Base-by-base conservation (phyloP, 2,888 invertebrate genomes). In the Mesorhabditis belari region DNA sequence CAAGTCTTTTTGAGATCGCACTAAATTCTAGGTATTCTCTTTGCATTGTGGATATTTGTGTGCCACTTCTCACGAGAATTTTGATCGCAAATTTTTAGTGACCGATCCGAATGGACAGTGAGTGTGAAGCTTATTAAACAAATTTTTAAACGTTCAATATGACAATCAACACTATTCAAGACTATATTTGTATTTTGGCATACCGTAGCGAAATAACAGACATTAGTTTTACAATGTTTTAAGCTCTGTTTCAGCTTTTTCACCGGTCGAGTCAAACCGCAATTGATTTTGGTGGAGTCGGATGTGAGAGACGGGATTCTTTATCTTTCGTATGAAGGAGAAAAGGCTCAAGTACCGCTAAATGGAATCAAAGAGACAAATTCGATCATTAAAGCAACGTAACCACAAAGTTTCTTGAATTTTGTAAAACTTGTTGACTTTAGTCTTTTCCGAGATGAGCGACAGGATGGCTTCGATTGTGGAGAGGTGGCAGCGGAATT, bases 391-490 rank as follows among this genome's bases (percentile, higher is more conserved):
- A n/a, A 64, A 24, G 66, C 70, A 12, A 54, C 61, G 66, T 69
- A 9, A 65, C 61, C 62, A 26, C n/a, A 35, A 35, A 35, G n/a
- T 21, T 28, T 53, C 26, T 25, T 49, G 17, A 27, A 51, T 54
- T 17, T 49, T 57, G 28, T 35, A 35, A 35, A 35, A 35, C 12
- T 17, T 9, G 1, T 35, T n/a, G 44, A 17, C n/a, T 35, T n/a
- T n/a, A 67, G 70, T 49, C 28, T 70, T 5, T 70, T 70, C 63
- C 63, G 66, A 5, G 61, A 65, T 9, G 29, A 60, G 12, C 52
- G 63, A 58, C 66, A 66, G 55, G 70, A 70, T 52, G 70, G 70
- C 5, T 65, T 56, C 35, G 70, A 70, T 49, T 70, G 70, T 58
- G 70, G 70, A 49, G 70, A 70, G 49, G 65, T 63, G 12, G 62